These are phyloP conservation scores for Mesoclemmys tuberculata DNA, from an alignment of 2,113 vertebrate genomes.

Conservation along the genomic window DNA sequence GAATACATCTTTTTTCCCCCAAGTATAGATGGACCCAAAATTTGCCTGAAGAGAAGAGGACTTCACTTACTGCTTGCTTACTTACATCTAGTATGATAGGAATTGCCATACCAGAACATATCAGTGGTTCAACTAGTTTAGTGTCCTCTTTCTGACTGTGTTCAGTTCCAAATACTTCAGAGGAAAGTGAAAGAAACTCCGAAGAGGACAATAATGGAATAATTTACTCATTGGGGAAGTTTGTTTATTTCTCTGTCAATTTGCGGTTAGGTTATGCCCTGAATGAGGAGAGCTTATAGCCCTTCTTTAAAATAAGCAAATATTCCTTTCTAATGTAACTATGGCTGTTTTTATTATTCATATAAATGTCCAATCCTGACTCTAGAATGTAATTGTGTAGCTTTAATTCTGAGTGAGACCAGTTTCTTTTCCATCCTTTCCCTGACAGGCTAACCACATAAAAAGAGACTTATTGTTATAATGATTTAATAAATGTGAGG, in stretches of 20 bases:
- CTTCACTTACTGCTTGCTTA: neutral
- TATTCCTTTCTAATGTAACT: neutral
- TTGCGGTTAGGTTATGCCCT: neutral
- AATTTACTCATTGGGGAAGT: no score
- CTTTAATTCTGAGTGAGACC: neutral
- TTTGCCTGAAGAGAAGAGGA: neutral
- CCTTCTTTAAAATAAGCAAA: neutral
- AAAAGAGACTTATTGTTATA: neutral
- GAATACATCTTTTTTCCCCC: neutral
- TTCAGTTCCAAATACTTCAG: no score
- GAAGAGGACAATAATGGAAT: no score
- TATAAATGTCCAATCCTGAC: neutral
- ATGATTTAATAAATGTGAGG: neutral
- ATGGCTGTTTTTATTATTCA: neutral
- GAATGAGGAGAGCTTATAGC: neutral
- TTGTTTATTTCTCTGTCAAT: neutral
- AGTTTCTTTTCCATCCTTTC: slow-evolving; percentile 8
- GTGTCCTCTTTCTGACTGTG: neutral
- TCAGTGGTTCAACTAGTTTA: neutral
- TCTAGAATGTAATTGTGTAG: neutral
- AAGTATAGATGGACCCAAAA: neutral
- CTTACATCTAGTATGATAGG: neutral
- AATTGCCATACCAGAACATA: slow-evolving; percentile 4
- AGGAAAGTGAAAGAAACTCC: no score
- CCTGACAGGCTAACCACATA: neutral